Percentiles rank a stretch among this genome's conserved stretches.
Evolutionary conservation across 2,113 vertebrate species (phyloP).

Genomic region (Suricata suricatta): DNA sequence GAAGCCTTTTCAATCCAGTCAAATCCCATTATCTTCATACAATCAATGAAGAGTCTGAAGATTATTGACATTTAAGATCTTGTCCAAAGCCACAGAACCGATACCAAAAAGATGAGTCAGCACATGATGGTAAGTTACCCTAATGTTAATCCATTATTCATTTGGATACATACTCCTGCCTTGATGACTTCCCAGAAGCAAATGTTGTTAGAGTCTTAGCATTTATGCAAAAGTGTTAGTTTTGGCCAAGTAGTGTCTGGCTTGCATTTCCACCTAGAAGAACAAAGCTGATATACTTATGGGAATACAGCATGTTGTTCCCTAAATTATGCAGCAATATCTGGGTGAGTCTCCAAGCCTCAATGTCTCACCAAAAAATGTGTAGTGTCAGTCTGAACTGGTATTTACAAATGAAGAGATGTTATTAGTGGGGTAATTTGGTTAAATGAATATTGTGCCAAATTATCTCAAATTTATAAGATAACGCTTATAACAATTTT

Average conservation of each 20-base stretch:
- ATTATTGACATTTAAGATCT: background rate
- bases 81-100: background rate
- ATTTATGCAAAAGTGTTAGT: background rate
- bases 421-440: constrained; percentile 67
- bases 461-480: constrained; percentile 74
- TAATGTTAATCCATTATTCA: background rate
- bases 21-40: background rate
- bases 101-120: background rate
- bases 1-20: background rate
- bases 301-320: background rate
- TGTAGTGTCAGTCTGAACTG: constrained; percentile 41
- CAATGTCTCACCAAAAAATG: background rate
- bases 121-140: background rate
- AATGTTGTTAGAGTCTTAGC: background rate
- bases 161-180: background rate
- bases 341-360: background rate
- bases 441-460: constrained; percentile 69
- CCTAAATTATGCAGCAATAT: background rate
- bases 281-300: background rate
- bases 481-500: constrained; percentile 57
- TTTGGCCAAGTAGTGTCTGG: background rate
- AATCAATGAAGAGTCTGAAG: background rate
- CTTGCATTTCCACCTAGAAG: background rate
- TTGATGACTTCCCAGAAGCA: background rate
- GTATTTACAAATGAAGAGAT: constrained; percentile 60